Conservation (phyloP, 2,797 vertebrate species). For the Macroramphosus scolopax region DNA sequence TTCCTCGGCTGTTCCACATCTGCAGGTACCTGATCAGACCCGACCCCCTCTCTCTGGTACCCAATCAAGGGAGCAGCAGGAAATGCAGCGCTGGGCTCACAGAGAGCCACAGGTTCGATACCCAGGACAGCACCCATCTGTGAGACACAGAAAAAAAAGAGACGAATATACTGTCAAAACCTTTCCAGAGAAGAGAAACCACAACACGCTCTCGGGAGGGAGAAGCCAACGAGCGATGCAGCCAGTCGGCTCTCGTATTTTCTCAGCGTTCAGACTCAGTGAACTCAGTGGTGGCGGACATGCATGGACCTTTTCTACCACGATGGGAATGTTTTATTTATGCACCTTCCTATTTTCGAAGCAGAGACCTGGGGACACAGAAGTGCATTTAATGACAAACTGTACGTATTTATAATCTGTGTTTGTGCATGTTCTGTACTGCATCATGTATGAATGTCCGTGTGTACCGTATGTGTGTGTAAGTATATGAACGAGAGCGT, state of each 20-base stretch:
- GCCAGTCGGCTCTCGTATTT: constrained; percentile 23
- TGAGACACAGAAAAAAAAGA: constrained; percentile 54
- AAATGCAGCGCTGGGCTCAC: constrained; percentile 73
- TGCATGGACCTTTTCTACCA: constrained; percentile 72
- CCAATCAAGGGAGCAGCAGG: constrained; percentile 74
- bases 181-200: constrained; percentile 19
- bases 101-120: constrained; percentile 77
- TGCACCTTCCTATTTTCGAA: constrained; percentile 69
- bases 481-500: constrained; percentile 13
- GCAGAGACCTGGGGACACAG: constrained; percentile 71
- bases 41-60: constrained; percentile 81
- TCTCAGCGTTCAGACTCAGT: no score
- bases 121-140: constrained; percentile 83
- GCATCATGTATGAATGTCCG: constrained; percentile 12
- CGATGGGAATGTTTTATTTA: constrained; percentile 66
- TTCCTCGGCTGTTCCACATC: constrained; percentile 6
- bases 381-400: constrained; percentile 77
- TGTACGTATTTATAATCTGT: constrained; percentile 66
- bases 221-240: constrained; percentile 8
- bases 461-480: constrained; percentile 12
- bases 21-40: constrained; percentile 84
- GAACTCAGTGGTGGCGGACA: constrained; percentile 39
- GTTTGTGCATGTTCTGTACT: constrained; percentile 72
- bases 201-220: constrained; percentile 22
- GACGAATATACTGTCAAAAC: constrained; percentile 29